Evolutionary conservation across 2,113 vertebrate species (phyloP), one percentile per base, ranked within the genome.

Genomic region (Heterotis niloticus): DNA sequence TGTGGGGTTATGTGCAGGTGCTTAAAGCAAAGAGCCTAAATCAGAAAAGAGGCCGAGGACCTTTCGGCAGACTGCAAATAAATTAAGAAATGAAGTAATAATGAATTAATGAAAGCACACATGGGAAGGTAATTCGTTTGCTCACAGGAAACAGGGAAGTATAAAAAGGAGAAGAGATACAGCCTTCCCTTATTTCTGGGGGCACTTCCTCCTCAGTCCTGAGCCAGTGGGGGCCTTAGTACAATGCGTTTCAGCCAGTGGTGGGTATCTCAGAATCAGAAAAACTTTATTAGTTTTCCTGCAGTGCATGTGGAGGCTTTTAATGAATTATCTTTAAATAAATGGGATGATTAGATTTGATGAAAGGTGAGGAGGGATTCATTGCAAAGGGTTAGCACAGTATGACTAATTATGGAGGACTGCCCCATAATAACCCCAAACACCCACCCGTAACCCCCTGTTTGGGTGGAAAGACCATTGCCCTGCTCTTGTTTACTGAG

Each of bases 241-340:
- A 23, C 12, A 72, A 16, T n/a, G 56, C 13, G 4, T 7, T 14
- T 18, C 56, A 73, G 14, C 23, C 71, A 73, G n/a, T 18, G 52
- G n/a, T 73, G 13, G n/a, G 51, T 73, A 13, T 5, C n/a, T 44
- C 34, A 75, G 34, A 44, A 52, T 10, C 14, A n/a, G 57, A n/a
- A 57, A 44, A 24, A 24, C 69, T 68, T 73, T 64, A 10, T 24
- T 11, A n/a, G 64, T 70, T 56, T 77, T 57, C 64, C 67, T 81
- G 26, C 75, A 26, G 62, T 77, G 80, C 28, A 56, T 78, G 64
- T 74, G 75, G 78, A 82, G 74, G 75, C 81, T 88, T 83, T 78
- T 80, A 85, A 88, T 86, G 79, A 85, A 88, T 86, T 60, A 79
- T 85, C 85, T 84, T 83, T 84, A 84, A 88, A 88, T 86, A 85